Base-by-base conservation (phyloP, 2,888 invertebrate species). In the Mesoligia furuncula region DNA sequence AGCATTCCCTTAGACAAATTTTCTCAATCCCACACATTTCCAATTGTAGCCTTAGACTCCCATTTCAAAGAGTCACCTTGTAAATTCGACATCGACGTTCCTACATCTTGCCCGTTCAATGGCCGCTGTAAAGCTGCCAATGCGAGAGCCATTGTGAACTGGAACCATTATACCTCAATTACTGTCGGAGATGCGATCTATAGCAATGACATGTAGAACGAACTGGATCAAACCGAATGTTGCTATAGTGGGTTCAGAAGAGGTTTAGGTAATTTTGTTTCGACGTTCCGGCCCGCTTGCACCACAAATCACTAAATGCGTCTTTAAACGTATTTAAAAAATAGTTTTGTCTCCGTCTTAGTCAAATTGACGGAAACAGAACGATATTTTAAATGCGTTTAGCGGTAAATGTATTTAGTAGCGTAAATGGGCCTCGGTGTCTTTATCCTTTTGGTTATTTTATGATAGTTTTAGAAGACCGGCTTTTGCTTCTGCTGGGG, bases 121-220 rank as follows among this genome's bases (percentile, higher is more conserved):
- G 75, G 84, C 42, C 70, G 66, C 31, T 39, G 84, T 75, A 73
- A 79, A 84, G 79, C 84, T 79, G 79, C 73, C 84, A 84, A 84
- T 84, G 75, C 67, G 73, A 79, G 72, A 73, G 54, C 84, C 48
- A 84, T 86, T 84, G 87, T 84, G 87, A 84, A 67, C 80, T 51
- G 67, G 67, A 65, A 61, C 84, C 84, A 86, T 84, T 84, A 86
- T 84, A 84, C 80, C 84, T 84, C 87, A 84, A 84, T 84, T 86
- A 84, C 75, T 72, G 73, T 39, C 67, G 67, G 73, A 70, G 62
- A 70, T 65, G 42, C 74, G 31, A 68, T 73, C 79, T 84, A 73
- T 77, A 83, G 67, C 73, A 71, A 73, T 54, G 69, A 67, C 42
- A 64, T 39, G 42, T 83, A 24, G 61, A 61, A 54, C n/a, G 62